Percentiles rank a stretch among this genome's conserved stretches.
phyloP scores from a whole-genome alignment of 2,888 invertebrate genomes.

The Lycophotia porphyrea region DNA sequence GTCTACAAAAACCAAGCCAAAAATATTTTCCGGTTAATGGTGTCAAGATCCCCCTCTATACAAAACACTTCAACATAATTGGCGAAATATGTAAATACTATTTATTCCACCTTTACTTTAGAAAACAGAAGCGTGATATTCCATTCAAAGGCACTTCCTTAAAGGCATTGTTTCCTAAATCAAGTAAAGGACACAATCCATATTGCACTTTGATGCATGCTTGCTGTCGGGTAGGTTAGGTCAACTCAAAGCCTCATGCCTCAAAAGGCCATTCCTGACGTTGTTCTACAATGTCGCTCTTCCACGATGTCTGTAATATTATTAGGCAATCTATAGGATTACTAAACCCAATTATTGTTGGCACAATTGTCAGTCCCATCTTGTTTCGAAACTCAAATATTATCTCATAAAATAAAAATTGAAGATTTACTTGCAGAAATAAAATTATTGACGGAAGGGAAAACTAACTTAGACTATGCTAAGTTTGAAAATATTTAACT shows the following conservation, averaged over 20 bases:
- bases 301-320: constrained; percentile 13
- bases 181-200: constrained; percentile 38
- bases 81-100: not conserved
- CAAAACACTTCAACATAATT: too few species aligned
- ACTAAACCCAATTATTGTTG: not conserved
- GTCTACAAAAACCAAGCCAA: too few species aligned
- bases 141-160: not conserved
- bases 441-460: not conserved
- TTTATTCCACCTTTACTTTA: not conserved
- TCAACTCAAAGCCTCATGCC: constrained; percentile 35
- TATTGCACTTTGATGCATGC: constrained; percentile 28
- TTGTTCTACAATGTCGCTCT: constrained; percentile 16
- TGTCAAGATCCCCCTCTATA: not conserved
- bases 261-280: constrained; percentile 29
- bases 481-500: not conserved
- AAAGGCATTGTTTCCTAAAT: constrained; percentile 1
- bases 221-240: constrained; percentile 3
- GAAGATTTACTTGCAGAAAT: not conserved
- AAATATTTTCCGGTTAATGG: not conserved
- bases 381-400: constrained; percentile 7
- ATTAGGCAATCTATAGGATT: not conserved
- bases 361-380: not conserved
- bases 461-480: not conserved
- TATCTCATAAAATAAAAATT: not conserved
- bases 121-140: not conserved